Conservation (phyloP, 2,888 invertebrate species). For the Drosophila multiciliata region DNA sequence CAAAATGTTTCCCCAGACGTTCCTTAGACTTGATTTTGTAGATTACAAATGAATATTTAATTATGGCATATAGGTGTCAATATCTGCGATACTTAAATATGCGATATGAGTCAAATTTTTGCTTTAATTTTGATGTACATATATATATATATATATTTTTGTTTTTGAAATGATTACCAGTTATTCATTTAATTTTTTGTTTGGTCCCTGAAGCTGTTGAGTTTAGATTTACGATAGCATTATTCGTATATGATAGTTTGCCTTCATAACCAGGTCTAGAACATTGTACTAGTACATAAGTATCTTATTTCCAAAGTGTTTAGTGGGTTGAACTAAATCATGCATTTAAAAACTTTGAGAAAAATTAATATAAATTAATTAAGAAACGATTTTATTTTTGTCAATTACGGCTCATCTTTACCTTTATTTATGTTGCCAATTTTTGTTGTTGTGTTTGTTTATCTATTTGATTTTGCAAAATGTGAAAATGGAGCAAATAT, state of each 20-base stretch:
- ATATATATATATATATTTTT: not conserved
- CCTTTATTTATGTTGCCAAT: constrained; percentile 39
- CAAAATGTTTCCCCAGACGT: constrained; percentile 61
- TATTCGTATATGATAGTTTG: constrained; percentile 60
- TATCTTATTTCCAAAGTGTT: constrained; percentile 55
- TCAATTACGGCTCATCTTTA: constrained; percentile 21
- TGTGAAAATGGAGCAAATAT: constrained; percentile 85
- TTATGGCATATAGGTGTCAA: constrained; percentile 28
- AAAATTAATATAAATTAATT: constrained; percentile 8
- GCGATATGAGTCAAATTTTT: constrained; percentile 56
- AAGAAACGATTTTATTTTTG: constrained; percentile 4
- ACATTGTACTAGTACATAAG: constrained; percentile 39
- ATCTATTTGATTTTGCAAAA: constrained; percentile 54
- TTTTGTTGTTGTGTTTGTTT: constrained; percentile 35
- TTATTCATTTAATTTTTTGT: constrained; percentile 55
- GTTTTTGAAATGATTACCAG: constrained; percentile 42
- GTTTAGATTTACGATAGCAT: constrained; percentile 74
- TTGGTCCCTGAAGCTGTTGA: constrained; percentile 84
- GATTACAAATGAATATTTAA: constrained; percentile 49
- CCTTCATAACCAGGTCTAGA: constrained; percentile 49
- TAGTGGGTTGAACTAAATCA: constrained; percentile 58
- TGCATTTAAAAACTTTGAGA: constrained; percentile 18
- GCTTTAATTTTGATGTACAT: constrained; percentile 37
- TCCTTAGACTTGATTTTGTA: constrained; percentile 27
- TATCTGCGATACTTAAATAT: constrained; percentile 18